These are phyloP conservation scores for Dioctria linearis DNA, from an alignment of 2,888 invertebrate species.

Conservation along the genomic window DNA sequence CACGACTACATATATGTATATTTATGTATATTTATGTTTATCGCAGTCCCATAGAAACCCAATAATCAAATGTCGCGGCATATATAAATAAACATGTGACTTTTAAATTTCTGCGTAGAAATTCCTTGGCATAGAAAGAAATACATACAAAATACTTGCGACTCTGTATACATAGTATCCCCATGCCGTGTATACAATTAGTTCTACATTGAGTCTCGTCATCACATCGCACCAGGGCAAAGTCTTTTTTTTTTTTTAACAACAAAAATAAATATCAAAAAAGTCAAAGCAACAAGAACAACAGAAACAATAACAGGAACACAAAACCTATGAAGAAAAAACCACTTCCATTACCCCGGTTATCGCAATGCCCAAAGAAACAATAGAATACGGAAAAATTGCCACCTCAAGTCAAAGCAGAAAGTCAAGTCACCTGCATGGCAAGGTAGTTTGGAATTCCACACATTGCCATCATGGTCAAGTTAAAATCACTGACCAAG, in stretches of 20 bases:
- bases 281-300: neutral
- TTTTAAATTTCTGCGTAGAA: conserved; percentile 36
- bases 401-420: conserved; percentile 27
- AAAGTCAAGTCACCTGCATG: conserved; percentile 44
- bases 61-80: conserved; percentile 29
- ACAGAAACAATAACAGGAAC: neutral
- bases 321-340: neutral
- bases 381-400: conserved; percentile 37
- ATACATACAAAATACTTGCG: neutral
- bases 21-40: neutral
- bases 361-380: conserved; percentile 22
- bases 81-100: conserved; percentile 40
- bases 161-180: neutral
- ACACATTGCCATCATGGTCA: conserved; percentile 6
- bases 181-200: neutral
- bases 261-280: neutral
- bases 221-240: neutral
- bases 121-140: conserved; percentile 41
- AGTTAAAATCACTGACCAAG: conserved; percentile 18
- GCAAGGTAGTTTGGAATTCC: conserved; percentile 41
- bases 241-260: neutral
- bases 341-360: conserved; percentile 27
- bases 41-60: conserved; percentile 25
- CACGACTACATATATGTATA: too few relatives aligned
- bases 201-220: neutral